Base-by-base conservation (phyloP, 37 sponge, comb jelly and placozoan genomes). In the Ianthella basta region DNA sequence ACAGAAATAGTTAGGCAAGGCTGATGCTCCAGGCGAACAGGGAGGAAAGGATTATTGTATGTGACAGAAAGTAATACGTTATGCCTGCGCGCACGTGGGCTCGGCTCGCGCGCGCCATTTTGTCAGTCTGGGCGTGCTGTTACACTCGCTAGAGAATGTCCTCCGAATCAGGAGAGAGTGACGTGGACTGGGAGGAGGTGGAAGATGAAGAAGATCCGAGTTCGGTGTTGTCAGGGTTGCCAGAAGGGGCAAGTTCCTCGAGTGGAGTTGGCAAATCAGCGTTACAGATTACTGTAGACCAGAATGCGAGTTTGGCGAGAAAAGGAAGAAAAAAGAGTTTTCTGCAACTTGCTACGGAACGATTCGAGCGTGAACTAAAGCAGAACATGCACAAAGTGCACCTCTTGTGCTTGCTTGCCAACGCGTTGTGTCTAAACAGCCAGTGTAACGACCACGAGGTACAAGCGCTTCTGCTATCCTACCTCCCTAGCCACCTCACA, bases 321-420 rank as follows among this genome's bases (percentile, higher is more conserved):
- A 75, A 75, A 15, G 78, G 78, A 36, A 39, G 54, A 3, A 75
- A 75, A 23, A 75, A 75, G 78, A 75, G 25, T 24, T 38, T 36
- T 38, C 2, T 53, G 15, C 53, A 75, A 41, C 78, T 75, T 24
- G 78, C 78, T 4, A 40, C 24, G 54, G 78, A 75, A 44, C 37
- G 39, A 39, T 41, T 36, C 54, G 78, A 75, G 37, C 44, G 78
- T 13, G 82, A 84, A 53, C 40, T 84, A 0, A 67, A 30, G 38
- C 77, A 72, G 38, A 73, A 84, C 82, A 37, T 81, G 15, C 91
- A 91, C 74, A 87, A 87, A 59, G 75, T 53, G 18, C 84, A 87
- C 67, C 77, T 91, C 23, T 81, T 91, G 29, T 91, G 88, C 59
- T 82, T 91, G 23, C 21, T 91, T 0, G 29, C 81, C 12, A 67